These are phyloP conservation scores for Hydrozoanthus tunicans DNA, from an alignment of 64 coral and sea anemone genomes.

Conservation along the genomic window DNA sequence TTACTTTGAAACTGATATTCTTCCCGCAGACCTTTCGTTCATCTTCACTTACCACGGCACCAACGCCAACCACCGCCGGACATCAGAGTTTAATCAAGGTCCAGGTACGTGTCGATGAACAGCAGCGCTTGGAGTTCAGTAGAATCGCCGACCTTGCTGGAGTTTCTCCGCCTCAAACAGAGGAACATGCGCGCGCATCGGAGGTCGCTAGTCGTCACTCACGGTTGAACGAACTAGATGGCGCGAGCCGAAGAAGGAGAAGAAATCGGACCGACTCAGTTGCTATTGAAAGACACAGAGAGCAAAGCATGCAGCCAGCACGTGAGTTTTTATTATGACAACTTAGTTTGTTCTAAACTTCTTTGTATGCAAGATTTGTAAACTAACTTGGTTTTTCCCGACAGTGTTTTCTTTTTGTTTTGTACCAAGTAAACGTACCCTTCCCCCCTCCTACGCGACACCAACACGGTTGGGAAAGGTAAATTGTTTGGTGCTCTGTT, in stretches of 20 bases:
- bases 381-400: too few relatives aligned
- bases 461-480: too few relatives aligned
- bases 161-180: constrained; percentile 74
- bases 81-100: constrained; percentile 70
- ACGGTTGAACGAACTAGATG: constrained; percentile 47
- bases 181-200: neutral
- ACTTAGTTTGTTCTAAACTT: too few relatives aligned
- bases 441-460: too few relatives aligned
- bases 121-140: constrained; percentile 72
- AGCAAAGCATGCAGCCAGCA: neutral
- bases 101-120: constrained; percentile 86
- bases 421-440: too few relatives aligned
- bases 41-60: constrained; percentile 36
- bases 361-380: too few relatives aligned
- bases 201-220: constrained; percentile 49
- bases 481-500: too few relatives aligned
- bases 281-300: constrained; percentile 6
- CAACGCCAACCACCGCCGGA: constrained; percentile 56
- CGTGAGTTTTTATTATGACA: neutral
- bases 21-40: constrained; percentile 72
- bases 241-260: constrained; percentile 7
- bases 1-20: neutral
- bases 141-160: constrained; percentile 79
- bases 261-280: neutral
- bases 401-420: too few relatives aligned